phyloP scores from a whole-genome alignment of 2,888 invertebrate genomes.

The Eubasilissa splendida region DNA sequence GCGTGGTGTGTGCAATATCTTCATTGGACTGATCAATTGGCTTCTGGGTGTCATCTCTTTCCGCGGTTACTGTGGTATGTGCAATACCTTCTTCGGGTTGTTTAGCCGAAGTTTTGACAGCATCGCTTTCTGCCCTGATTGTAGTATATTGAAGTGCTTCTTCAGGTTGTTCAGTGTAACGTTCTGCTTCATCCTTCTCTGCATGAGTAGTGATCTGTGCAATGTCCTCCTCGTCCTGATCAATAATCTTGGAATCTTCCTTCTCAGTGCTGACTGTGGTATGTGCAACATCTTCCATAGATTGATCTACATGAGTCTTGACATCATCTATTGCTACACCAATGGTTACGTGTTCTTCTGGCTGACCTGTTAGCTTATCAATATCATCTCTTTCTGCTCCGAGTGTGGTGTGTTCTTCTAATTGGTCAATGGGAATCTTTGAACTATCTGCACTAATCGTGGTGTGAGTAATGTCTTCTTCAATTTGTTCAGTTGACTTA shows the following conservation, averaged over 20 bases:
- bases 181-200: conserved; percentile 23
- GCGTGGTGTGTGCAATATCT: too few relatives aligned
- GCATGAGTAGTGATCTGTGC: not conserved
- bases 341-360: conserved; percentile 34
- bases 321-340: not conserved
- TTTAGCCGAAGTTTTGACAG: too few relatives aligned
- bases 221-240: conserved; percentile 33
- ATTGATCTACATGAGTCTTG: conserved; percentile 42
- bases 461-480: not conserved
- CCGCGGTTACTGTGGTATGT: too few relatives aligned
- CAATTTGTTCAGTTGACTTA: not conserved
- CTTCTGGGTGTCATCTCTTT: too few relatives aligned
- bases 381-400: not conserved
- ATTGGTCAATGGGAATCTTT: not conserved
- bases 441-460: not conserved
- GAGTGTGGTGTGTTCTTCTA: conserved; percentile 33
- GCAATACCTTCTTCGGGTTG: too few relatives aligned
- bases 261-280: not conserved
- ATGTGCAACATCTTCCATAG: conserved; percentile 26
- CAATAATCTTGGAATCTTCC: conserved; percentile 44
- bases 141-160: too few relatives aligned
- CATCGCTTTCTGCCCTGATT: too few relatives aligned
- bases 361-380: conserved; percentile 41
- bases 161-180: too few relatives aligned
- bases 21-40: too few relatives aligned